A percentile compares a stretch with the other conserved stretches of the same genome.
Conservation (phyloP, 1,140 invertebrate genomes). For the Pseudomyrmex cubaensis region DNA sequence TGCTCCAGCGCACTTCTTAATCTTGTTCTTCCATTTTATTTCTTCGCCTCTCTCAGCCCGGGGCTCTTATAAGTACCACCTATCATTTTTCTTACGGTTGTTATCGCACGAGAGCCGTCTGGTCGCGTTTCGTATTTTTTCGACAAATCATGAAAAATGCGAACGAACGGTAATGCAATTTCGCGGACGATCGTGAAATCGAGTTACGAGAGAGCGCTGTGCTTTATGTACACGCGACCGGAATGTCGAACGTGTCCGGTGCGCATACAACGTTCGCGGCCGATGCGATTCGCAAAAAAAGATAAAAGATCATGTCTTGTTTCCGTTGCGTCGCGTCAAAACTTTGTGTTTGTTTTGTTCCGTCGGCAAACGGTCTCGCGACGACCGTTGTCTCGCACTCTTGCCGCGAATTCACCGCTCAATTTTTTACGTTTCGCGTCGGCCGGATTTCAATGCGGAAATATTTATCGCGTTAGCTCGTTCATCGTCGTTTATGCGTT, state of each 20-base stretch:
- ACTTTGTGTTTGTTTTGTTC: slow-evolving; percentile 33
- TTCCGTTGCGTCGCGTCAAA: slow-evolving; percentile 48
- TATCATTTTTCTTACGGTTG: slow-evolving; percentile 33
- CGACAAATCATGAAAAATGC: slow-evolving; percentile 64
- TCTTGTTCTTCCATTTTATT: slow-evolving; percentile 8
- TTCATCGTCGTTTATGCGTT: slow-evolving; percentile 10
- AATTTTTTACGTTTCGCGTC: slow-evolving; percentile 47
- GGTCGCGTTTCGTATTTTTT: slow-evolving; percentile 35
- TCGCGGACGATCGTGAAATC: slow-evolving; percentile 61
- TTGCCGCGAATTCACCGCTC: slow-evolving; percentile 42
- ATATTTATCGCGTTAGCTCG: slow-evolving; percentile 47
- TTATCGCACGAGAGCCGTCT: neutral
- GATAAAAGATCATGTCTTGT: slow-evolving; percentile 58
- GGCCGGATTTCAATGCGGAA: slow-evolving; percentile 54
- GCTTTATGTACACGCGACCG: slow-evolving; percentile 53
- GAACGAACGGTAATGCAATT: slow-evolving; percentile 51
- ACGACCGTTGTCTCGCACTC: neutral
- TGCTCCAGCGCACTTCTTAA: neutral
- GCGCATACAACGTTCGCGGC: slow-evolving; percentile 2
- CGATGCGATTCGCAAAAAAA: slow-evolving; percentile 43
- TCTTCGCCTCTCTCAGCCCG: slow-evolving; percentile 10
- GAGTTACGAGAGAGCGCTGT: slow-evolving; percentile 44
- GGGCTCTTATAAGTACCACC: too few species aligned
- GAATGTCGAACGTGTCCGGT: slow-evolving; percentile 5
- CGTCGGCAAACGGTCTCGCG: slow-evolving; percentile 2